Base-by-base conservation (phyloP, 2,797 vertebrate species). In the Lates japonicus region DNA sequence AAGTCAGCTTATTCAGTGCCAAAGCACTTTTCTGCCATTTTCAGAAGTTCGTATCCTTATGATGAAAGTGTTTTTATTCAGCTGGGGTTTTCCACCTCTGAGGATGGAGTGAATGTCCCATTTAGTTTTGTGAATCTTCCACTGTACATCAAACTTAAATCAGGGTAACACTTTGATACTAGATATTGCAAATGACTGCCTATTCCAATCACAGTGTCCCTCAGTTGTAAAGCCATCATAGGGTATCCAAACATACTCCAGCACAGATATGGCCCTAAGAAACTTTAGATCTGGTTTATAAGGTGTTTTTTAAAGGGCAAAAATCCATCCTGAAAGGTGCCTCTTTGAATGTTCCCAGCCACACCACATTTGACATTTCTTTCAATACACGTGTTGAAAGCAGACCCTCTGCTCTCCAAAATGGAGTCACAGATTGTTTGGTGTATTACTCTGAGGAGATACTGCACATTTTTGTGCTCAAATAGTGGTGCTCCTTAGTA, bases 21-120 rank as follows among this genome's bases (percentile, higher is more conserved):
- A 92, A 86, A 90, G 80, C 87, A 80, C 78, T 58, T 83, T 66
- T 72, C 54, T 80, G 55, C 80, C 51, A 1, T 70, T 65, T 72
- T 55, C 10, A 70, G 61, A 70, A 49, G 66, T 78, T 75, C 42
- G 14, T 35, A 29, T 71, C 14, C 59, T 46, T 39, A 14, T 57
- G 6, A 25, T 57, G 14, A 19, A 44, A 52, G 31, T 71, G 51
- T 54, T 73, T 31, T 83, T 55, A 29, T 67, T 83, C 59, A 12
- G 55, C 49, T 64, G 57, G 51, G 49, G 42, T 46, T 72, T 52
- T 25, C 44, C 48, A 37, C 70, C 29, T 31, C 8, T 22, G 54
- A 51, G 22, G 64, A 71, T 52, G 22, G 29, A 22, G 37, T 42
- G 74, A 83, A 72, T 71, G 64, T 86, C 71, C 58, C 22, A 0